Evolutionary conservation across 2,113 vertebrate genomes (phyloP).

Genomic region (Pogona vitticeps): DNA sequence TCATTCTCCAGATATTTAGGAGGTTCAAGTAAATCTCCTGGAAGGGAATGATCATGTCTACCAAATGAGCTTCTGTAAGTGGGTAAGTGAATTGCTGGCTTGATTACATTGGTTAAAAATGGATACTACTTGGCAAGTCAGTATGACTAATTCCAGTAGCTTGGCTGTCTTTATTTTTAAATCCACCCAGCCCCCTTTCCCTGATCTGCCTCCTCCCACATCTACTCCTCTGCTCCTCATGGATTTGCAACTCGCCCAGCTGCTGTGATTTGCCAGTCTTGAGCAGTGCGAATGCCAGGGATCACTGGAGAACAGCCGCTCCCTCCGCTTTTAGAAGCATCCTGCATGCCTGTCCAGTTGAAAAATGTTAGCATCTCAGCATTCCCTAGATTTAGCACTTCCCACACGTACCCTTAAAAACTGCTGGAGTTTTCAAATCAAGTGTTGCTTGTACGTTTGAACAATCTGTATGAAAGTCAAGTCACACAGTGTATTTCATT

Average conservation of each 20-base stretch:
- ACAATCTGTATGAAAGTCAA: not conserved
- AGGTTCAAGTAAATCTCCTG: not conserved
- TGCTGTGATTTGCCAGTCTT: slow-evolving; percentile 65
- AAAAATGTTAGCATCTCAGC: not conserved
- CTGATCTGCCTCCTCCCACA: not conserved
- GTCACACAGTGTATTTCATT: not conserved
- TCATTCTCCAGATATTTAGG: not conserved
- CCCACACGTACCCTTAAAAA: not conserved
- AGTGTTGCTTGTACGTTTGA: not conserved
- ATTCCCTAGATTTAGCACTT: not conserved
- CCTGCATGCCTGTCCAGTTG: not conserved
- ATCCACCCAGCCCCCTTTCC: slow-evolving; percentile 26
- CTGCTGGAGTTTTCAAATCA: slow-evolving; percentile 24
- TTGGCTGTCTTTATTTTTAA: slow-evolving; percentile 69
- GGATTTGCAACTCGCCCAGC: slow-evolving; percentile 33
- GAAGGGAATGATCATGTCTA: not conserved
- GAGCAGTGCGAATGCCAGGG: slow-evolving; percentile 52
- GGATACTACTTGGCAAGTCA: slow-evolving; percentile 21
- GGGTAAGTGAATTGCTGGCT: not conserved
- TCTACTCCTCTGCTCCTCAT: not conserved
- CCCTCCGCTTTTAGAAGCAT: slow-evolving; percentile 49
- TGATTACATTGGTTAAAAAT: slow-evolving; percentile 19
- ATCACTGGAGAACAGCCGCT: slow-evolving; percentile 51
- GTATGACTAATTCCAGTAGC: slow-evolving; percentile 30
- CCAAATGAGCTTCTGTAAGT: not conserved